Evolutionary conservation across 1,140 invertebrate species (phyloP), one percentile per base, ranked within the genome.

Genomic region (Penaeus indicus): DNA sequence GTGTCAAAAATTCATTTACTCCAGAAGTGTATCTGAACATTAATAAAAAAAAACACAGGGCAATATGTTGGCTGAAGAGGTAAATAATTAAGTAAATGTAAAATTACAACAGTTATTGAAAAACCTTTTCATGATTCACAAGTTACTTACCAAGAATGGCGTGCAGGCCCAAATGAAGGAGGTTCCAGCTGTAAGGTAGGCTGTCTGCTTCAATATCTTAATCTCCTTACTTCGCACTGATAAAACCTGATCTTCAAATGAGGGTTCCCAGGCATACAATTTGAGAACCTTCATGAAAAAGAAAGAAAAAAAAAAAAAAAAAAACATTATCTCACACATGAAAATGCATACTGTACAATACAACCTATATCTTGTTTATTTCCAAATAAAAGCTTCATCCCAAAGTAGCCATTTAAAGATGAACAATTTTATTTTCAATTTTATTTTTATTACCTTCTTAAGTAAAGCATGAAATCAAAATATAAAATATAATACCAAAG

Each of bases 101-200:
- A 13, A 72, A 32, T 10, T 7, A 72, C 10, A 32, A 11, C 32
- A 11, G 67, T 72, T 11, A 72, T 19, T 25, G n/a, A 25, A 25
- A 72, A 32, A 25, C n/a, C 5, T 0, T 72, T 25, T 13, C n/a
- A 72, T 72, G n/a, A 72, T 32, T 72, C 13, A 10, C 10, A 25
- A 0, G 10, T 79, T 89, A 93, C 95, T 95, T 94, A 99, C 98
- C 95, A 99, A 94, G 93, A 98, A 98, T 32, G 98, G 98, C 18
- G 98, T 97, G 93, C 97, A 98, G 2, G 96, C 97, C 97, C 98
- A 99, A 89, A 98, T 96, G 92, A 99, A 98, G 64, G 97, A 97
- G 21, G 97, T 97, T 60, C 95, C 95, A 38, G 93, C 93, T 86
- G 92, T 93, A 3, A 94, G 90, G 89, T 93, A 93, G 3, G 94